These are phyloP conservation scores for Stictonetta naevosa DNA, from an alignment of 2,113 vertebrate genomes.

Conservation along the genomic window DNA sequence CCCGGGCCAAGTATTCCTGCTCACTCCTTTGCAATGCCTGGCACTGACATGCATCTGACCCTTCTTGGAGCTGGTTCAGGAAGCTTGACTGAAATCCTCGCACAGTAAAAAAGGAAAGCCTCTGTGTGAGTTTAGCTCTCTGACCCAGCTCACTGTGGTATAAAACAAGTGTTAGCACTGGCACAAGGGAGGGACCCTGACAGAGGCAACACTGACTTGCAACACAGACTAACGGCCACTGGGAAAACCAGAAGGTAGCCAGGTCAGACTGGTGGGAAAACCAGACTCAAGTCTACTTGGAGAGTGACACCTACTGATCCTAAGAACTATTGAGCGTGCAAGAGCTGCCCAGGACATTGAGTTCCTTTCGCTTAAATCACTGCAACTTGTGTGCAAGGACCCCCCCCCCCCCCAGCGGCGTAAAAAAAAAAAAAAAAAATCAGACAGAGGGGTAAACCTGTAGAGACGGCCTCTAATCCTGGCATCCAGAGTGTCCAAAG, in stretches of 20 bases:
- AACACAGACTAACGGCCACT: not conserved
- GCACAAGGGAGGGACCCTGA: not conserved
- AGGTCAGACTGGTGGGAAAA: not conserved
- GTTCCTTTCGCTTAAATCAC: not conserved
- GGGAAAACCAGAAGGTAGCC: not conserved
- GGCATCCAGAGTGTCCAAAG: not conserved
- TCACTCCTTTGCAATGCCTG: not conserved
- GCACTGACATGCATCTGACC: not conserved
- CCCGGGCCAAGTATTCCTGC: not conserved
- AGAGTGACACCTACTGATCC: conserved; percentile 18
- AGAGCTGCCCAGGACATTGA: not conserved
- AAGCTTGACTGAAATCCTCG: not conserved
- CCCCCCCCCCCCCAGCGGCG: too few relatives aligned
- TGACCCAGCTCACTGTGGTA: not conserved
- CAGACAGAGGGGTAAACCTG: not conserved
- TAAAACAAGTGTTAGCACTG: not conserved
- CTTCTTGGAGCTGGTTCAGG: not conserved
- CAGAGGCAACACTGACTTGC: not conserved
- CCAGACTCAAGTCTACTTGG: not conserved
- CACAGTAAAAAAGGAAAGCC: not conserved
- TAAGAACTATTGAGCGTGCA: not conserved
- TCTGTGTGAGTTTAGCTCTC: not conserved
- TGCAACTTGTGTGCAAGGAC: not conserved
- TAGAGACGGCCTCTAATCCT: not conserved
- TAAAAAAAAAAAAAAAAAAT: not conserved